A percentile compares a stretch with the other conserved stretches of the same genome.
Evolutionary conservation across 1,140 invertebrate species (phyloP).

Genomic region (Caenorhabditis brenneri): DNA sequence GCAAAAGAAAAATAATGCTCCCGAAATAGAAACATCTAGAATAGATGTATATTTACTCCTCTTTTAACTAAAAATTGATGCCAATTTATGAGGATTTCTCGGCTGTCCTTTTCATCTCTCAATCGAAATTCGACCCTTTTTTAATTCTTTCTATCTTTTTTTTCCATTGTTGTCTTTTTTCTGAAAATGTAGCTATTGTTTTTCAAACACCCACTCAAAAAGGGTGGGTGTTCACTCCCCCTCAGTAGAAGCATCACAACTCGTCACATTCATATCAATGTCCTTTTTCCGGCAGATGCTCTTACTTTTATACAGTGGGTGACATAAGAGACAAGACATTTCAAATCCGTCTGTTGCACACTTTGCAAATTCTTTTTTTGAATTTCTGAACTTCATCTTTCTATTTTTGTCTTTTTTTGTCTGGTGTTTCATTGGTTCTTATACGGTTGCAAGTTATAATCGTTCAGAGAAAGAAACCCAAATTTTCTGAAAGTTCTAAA

Average conservation of each 20-base stretch:
- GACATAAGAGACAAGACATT: not conserved
- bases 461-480: no score
- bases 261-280: not conserved
- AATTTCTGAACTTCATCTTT: not conserved
- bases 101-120: not conserved
- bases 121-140: slow-evolving; percentile 8
- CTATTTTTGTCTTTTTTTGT: not conserved
- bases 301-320: not conserved
- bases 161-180: slow-evolving; percentile 1
- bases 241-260: not conserved
- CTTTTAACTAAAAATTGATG: not conserved
- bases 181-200: not conserved
- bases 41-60: not conserved
- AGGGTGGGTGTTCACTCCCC: slow-evolving; percentile 1
- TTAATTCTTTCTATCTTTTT: not conserved
- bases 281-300: not conserved
- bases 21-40: not conserved
- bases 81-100: not conserved
- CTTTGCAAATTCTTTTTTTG: not conserved
- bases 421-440: not conserved
- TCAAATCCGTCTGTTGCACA: slow-evolving; percentile 20
- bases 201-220: slow-evolving; percentile 36
- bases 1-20: not conserved
- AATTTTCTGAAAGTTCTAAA: no score
- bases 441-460: no score